Conservation (phyloP, 2,113 vertebrate genomes). For the Baryphthengus martii region DNA sequence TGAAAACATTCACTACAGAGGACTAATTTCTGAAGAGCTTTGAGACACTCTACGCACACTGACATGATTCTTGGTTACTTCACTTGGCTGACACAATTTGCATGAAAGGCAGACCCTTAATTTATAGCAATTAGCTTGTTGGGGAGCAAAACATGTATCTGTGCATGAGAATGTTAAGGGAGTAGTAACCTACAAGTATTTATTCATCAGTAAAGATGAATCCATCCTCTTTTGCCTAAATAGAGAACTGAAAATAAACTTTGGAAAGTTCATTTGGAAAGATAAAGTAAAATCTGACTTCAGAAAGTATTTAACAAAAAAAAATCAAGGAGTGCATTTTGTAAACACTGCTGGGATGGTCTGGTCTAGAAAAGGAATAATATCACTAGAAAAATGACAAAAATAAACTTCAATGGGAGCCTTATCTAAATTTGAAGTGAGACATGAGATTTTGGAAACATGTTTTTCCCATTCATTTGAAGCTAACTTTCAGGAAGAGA, state of each 20-base stretch:
- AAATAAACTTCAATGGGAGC: not conserved
- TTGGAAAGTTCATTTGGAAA: not conserved
- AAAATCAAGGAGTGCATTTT: too few relatives aligned
- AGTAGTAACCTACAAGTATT: not conserved
- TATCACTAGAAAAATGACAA: not conserved
- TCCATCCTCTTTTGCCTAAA: too few relatives aligned
- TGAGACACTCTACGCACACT: not conserved
- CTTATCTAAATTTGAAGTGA: not conserved
- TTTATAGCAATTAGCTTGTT: not conserved
- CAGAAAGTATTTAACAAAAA: not conserved
- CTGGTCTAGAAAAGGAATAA: not conserved
- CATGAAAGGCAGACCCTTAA: too few relatives aligned
- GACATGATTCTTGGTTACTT: not conserved
- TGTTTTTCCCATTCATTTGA: not conserved
- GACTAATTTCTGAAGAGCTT: not conserved
- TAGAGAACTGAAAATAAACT: not conserved
- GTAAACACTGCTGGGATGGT: not conserved
- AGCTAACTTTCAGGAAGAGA: not conserved
- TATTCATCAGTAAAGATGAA: not conserved
- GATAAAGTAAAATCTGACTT: not conserved
- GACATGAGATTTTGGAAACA: not conserved
- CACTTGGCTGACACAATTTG: not conserved
- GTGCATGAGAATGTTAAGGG: not conserved
- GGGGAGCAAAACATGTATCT: not conserved
- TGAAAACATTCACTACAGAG: not conserved